A percentile compares a stretch with the other conserved stretches of the same genome.
These are phyloP conservation scores for Platorchestia sp. DNA, from an alignment of 1,140 invertebrate genomes.

Conservation along the genomic window DNA sequence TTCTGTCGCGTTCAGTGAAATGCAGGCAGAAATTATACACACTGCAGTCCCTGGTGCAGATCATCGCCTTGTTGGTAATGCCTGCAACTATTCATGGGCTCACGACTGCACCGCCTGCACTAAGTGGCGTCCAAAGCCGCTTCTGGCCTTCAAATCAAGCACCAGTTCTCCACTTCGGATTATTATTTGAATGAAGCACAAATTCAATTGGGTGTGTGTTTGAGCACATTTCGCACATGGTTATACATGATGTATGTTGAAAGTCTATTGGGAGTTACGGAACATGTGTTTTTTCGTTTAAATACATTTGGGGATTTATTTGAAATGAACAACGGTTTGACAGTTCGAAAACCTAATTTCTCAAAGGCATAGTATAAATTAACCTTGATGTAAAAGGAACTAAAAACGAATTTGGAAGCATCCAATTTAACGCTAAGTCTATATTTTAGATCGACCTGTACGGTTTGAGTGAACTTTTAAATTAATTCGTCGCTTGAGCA, in stretches of 20 bases:
- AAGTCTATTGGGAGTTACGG: not conserved
- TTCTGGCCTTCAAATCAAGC: not conserved
- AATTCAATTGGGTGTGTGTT: not conserved
- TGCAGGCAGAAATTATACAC: not conserved
- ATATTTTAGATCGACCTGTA: not conserved
- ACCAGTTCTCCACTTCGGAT: not conserved
- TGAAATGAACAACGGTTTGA: not conserved
- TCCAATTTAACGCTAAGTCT: not conserved
- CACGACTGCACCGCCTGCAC: not conserved
- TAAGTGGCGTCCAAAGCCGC: not conserved
- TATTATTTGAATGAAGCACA: not conserved
- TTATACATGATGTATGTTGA: not conserved
- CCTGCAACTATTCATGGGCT: conserved; percentile 20
- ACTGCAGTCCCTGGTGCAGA: not conserved
- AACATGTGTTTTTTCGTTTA: not conserved
- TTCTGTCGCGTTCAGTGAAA: not conserved
- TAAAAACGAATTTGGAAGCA: not conserved
- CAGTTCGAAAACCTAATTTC: not conserved
- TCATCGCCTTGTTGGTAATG: not conserved
- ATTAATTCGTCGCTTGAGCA: not conserved
- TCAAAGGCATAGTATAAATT: not conserved
- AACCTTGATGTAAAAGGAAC: not conserved
- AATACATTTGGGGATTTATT: not conserved
- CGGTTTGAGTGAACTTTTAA: not conserved
- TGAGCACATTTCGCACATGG: not conserved